Base-by-base conservation (phyloP, 2,113 vertebrate genomes). In the Channa argus region DNA sequence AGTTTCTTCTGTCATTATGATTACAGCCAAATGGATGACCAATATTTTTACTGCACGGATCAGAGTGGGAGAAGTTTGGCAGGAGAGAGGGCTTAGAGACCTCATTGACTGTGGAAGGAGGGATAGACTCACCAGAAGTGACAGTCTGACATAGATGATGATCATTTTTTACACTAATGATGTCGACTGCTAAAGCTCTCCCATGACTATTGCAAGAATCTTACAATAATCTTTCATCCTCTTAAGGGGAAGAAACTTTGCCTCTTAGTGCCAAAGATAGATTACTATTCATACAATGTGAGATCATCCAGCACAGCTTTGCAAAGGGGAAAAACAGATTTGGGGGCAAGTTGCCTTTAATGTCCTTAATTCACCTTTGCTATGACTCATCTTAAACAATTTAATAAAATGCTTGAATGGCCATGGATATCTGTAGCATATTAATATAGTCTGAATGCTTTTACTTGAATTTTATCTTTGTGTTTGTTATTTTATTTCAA, bases 391-490 rank as follows among this genome's bases (percentile, higher is more conserved):
- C 49, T 72, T 44, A 63, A 13, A 70, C 54, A 49, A 69, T 56
- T 6, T 56, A 8, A 2, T 24, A 9, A 44, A 63, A 54, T 36
- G 3, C 1, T 6, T 36, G 13, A 14, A 33, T 52, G 46, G 14
- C n/a, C 54, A n/a, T 47, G 15, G 61, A 61, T 74, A 51, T 3
- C 68, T 45, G 2, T 24, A 24, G 24, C 24, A 24, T 24, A 58
- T 13, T 24, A 64, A 8, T 45, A 8, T 54, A 34, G 74, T 79
- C 15, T 60, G 51, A 73, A 55, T 15, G 14, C n/a, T 38, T 74
- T 73, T 50, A 15, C 33, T 74, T 41, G 63, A 67, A 65, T 81
- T 83, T 81, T 24, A 83, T 89, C 60, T 74, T 61, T 66, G 36
- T 50, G 71, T 49, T 58, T 83, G 24, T 80, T 67, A 62, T 79